These are phyloP conservation scores for Delphinapterus leucas DNA, from an alignment of 2,113 vertebrate genomes.

Conservation along the genomic window DNA sequence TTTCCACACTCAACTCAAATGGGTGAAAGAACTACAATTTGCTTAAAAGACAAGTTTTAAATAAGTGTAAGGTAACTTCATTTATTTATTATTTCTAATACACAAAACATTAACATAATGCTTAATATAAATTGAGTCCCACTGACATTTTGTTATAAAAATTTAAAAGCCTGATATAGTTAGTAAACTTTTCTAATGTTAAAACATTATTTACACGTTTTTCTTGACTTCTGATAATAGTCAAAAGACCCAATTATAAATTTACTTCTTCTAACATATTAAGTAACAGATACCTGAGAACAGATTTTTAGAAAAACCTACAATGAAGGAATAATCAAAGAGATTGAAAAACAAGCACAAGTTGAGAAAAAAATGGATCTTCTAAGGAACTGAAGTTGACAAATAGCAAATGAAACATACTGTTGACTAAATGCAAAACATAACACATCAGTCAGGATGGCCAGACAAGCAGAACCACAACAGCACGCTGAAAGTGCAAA, in stretches of 20 bases:
- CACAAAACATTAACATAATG: constrained; percentile 57
- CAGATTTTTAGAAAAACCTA: neutral
- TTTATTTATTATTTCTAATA: constrained; percentile 40
- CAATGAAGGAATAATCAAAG: neutral
- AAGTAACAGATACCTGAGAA: constrained; percentile 51
- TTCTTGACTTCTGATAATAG: constrained; percentile 46
- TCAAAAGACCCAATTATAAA: constrained; percentile 54
- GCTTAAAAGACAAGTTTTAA: constrained; percentile 3
- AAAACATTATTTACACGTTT: constrained; percentile 48
- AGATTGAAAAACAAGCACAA: neutral
- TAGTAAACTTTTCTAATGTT: neutral
- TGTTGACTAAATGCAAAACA: constrained; percentile 55
- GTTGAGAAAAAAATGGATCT: constrained; percentile 35
- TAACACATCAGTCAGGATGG: constrained; percentile 37
- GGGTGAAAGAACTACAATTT: neutral
- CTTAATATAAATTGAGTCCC: constrained; percentile 64
- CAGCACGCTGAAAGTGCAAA: neutral
- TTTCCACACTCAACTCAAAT: neutral
- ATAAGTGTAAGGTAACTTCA: neutral
- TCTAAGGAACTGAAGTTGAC: neutral
- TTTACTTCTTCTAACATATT: neutral
- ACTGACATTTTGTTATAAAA: constrained; percentile 48
- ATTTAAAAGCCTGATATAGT: neutral
- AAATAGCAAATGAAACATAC: constrained; percentile 57
- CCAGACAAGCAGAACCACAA: neutral